These are phyloP conservation scores for Catagonus wagneri DNA, from an alignment of 2,113 vertebrate genomes.

Conservation along the genomic window DNA sequence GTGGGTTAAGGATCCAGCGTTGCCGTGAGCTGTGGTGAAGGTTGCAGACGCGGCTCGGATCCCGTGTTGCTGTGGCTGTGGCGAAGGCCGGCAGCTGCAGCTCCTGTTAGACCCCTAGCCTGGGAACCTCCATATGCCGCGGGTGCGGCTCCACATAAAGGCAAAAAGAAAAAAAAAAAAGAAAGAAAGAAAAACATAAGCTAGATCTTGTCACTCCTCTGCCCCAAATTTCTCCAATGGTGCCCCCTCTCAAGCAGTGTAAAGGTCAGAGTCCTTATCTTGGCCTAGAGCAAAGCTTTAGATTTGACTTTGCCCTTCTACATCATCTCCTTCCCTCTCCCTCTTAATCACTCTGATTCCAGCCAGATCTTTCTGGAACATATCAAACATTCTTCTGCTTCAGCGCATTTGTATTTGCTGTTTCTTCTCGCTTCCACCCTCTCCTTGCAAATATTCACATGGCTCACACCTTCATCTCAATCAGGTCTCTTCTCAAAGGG, in stretches of 20 bases:
- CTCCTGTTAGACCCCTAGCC: too few relatives aligned
- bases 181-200: too few relatives aligned
- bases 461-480: slow-evolving; percentile 35
- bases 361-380: slow-evolving; percentile 39
- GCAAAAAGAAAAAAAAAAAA: too few relatives aligned
- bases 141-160: too few relatives aligned
- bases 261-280: not conserved
- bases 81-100: too few relatives aligned
- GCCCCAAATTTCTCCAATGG: not conserved
- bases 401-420: not conserved
- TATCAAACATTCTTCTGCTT: slow-evolving; percentile 27
- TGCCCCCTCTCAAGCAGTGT: not conserved
- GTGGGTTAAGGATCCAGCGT: too few relatives aligned
- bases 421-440: not conserved
- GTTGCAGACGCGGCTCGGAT: too few relatives aligned
- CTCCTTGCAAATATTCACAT: not conserved
- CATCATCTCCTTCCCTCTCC: not conserved
- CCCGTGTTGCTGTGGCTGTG: too few relatives aligned
- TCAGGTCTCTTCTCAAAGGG: not conserved
- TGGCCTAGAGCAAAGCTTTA: not conserved
- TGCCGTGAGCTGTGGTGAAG: too few relatives aligned
- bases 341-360: not conserved
- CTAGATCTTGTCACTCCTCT: not conserved
- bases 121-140: too few relatives aligned
- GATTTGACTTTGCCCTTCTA: not conserved